Conservation (phyloP, 2,888 invertebrate species). For the Tachina lurida region DNA sequence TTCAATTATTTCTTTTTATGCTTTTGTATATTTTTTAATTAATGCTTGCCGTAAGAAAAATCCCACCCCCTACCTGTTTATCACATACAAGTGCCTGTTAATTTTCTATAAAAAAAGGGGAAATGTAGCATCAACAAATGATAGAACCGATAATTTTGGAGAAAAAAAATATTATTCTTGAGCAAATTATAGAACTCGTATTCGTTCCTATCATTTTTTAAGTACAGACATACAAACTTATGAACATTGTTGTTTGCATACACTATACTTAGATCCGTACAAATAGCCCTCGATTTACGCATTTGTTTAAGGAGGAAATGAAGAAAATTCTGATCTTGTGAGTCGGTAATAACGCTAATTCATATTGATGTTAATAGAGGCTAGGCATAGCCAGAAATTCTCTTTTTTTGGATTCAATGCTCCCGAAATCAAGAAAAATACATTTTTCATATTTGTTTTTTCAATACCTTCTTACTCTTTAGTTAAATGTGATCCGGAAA, state of each 20-base stretch:
- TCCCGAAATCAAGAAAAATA: too few relatives aligned
- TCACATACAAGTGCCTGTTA: neutral
- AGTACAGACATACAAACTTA: conserved; percentile 27
- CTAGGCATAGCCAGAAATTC: too few relatives aligned
- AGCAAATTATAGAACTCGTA: neutral
- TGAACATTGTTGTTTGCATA: neutral
- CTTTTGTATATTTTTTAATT: conserved; percentile 59
- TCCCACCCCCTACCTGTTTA: conserved; percentile 5
- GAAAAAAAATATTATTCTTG: conserved; percentile 3
- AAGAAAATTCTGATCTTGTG: neutral
- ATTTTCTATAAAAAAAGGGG: neutral
- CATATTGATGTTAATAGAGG: too few relatives aligned
- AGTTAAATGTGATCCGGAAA: too few relatives aligned
- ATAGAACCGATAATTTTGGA: conserved; percentile 11
- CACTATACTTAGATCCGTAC: neutral
- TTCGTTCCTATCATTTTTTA: conserved; percentile 17
- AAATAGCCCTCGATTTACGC: neutral
- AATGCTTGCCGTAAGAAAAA: conserved; percentile 29
- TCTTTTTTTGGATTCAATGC: too few relatives aligned
- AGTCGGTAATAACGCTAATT: too few relatives aligned
- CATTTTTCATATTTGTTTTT: too few relatives aligned
- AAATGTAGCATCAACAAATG: neutral
- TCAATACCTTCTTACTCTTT: too few relatives aligned
- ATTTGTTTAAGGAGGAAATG: neutral
- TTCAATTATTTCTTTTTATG: conserved; percentile 10